Evolutionary conservation across 2,888 invertebrate species (phyloP).

Genomic region (Leucania comma): DNA sequence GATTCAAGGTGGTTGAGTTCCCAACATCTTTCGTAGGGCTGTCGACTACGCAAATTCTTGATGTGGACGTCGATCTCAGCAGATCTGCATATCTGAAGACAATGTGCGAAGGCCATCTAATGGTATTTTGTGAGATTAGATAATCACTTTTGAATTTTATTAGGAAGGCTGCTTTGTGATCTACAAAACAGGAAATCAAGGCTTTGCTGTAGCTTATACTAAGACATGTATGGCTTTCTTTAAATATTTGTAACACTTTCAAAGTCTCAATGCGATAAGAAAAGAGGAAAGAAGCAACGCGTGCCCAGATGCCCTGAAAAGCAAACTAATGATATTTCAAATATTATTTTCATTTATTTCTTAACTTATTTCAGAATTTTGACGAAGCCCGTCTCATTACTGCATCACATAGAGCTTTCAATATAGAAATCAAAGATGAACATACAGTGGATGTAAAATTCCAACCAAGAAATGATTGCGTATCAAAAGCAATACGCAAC

Average conservation of each 20-base stretch:
- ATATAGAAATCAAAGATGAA: conserved; percentile 70
- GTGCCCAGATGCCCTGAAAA: neutral
- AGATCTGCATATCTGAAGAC: conserved; percentile 83
- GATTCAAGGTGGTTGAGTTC: conserved; percentile 84
- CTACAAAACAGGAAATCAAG: neutral
- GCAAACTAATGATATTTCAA: neutral
- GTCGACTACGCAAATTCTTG: conserved; percentile 74
- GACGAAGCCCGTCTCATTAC: conserved; percentile 85
- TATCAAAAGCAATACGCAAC: conserved; percentile 77
- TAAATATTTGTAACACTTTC: no score
- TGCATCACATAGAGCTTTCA: conserved; percentile 84
- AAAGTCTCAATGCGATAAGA: neutral
- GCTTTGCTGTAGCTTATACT: neutral
- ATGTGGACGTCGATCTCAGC: conserved; percentile 79
- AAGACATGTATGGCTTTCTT: no score
- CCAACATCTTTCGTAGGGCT: conserved; percentile 83
- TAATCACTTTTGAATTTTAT: neutral
- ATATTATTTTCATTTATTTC: no score
- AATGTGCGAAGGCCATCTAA: conserved; percentile 75
- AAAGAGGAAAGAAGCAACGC: neutral
- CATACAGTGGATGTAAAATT: conserved; percentile 79
- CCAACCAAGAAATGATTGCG: conserved; percentile 82
- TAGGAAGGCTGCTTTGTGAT: neutral
- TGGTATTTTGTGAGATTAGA: conserved; percentile 72
- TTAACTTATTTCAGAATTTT: conserved; percentile 77